Evolutionary conservation across 2,797 vertebrate genomes (phyloP).

Genomic region (Galaxias olidus): DNA sequence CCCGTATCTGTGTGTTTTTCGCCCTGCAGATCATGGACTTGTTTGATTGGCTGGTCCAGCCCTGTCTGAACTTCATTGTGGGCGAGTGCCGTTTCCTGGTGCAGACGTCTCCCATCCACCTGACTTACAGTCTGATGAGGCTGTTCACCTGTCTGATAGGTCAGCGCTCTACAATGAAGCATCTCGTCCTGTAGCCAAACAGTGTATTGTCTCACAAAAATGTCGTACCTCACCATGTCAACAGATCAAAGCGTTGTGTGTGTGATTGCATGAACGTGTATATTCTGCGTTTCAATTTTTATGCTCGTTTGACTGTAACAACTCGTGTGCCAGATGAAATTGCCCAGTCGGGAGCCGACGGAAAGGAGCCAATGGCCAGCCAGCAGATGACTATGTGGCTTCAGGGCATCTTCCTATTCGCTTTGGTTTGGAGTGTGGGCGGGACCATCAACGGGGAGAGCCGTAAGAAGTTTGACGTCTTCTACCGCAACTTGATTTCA

Average conservation of each 20-base stretch:
- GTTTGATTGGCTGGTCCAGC: constrained; percentile 89
- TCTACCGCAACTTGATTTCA: constrained; percentile 83
- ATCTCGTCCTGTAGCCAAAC: background rate
- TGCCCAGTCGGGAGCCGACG: constrained; percentile 43
- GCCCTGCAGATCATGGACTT: constrained; percentile 79
- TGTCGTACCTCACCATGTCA: background rate
- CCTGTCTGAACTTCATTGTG: constrained; percentile 85
- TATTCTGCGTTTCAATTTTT: background rate
- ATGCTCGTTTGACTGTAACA: too few species aligned
- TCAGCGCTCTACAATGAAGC: constrained; percentile 53
- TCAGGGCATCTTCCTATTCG: constrained; percentile 89
- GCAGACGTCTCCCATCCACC: constrained; percentile 84
- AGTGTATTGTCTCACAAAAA: background rate
- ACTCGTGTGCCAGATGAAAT: constrained; percentile 83
- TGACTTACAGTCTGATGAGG: constrained; percentile 84
- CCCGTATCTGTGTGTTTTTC: constrained; percentile 25
- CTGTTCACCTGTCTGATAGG: constrained; percentile 86
- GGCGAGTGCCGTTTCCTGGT: constrained; percentile 81
- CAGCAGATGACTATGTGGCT: constrained; percentile 87
- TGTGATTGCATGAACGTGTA: background rate
- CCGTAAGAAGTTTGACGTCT: constrained; percentile 88
- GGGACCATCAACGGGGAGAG: constrained; percentile 83
- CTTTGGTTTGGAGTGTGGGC: constrained; percentile 88
- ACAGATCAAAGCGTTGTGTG: background rate
- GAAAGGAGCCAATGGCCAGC: constrained; percentile 72